Base-by-base conservation (phyloP, 2,797 vertebrate species). In the Erithacus rubecula region DNA sequence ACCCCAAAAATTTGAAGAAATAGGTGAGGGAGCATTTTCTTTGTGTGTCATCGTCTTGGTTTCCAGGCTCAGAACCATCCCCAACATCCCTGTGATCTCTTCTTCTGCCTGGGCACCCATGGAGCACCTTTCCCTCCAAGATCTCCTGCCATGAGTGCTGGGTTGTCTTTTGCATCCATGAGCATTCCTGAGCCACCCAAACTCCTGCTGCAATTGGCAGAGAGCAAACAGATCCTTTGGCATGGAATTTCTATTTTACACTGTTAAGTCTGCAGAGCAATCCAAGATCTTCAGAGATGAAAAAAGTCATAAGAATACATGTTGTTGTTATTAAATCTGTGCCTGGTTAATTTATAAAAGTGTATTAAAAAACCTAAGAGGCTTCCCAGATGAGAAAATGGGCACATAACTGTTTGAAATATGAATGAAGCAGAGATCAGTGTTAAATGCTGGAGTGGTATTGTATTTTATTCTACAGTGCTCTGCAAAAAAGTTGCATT, bases 331-430 rank as follows among this genome's bases (percentile, higher is more conserved):
- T 94, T 95, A 95, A 95, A 95, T 94, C 92, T 88, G 86, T 85
- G 84, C 93, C 91, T 36, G 29, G 82, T 92, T 96, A 95, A 97
- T 97, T 96, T 95, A 94, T 94, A 95, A 97, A 95, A 96, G 85
- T 41, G 71, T 86, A 95, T 95, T 95, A 93, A 82, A 67, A 91
- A 90, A 80, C 20, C 56, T 55, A 78, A 90, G 92, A 94, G 91
- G 76, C 59, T 81, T 87, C 87, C 79, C 89, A 89, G 88, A 94
- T 94, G 94, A 96, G 92, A 82, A 96, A 96, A 96, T 65, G 69
- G 86, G 80, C 87, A 79, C 81, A 96, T 96, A 94, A 92, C 71
- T 68, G 65, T 47, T 92, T 96, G 92, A 96, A 96, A 97, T 96
- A 95, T 58, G 91, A 95, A 97, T 79, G 91, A 96, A 78, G 39